Percentiles rank a stretch among this genome's conserved stretches.
These are phyloP conservation scores for Lasius platythorax DNA, from an alignment of 2,888 invertebrate species.

Conservation along the genomic window DNA sequence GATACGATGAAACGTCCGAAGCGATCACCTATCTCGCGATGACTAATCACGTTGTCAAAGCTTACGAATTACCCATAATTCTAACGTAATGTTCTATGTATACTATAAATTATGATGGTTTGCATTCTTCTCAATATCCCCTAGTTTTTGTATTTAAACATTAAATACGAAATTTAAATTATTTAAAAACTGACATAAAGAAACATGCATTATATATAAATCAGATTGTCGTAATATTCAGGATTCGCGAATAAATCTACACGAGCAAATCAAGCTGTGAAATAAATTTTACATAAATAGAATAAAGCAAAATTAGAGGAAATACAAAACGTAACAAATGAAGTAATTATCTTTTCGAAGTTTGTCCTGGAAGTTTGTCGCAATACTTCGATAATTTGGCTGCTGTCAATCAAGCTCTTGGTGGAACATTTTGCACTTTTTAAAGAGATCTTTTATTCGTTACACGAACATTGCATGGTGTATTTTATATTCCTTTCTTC, in stretches of 20 bases:
- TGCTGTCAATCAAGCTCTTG: slow-evolving; percentile 1
- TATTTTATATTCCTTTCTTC: neutral
- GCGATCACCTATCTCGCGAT: slow-evolving; percentile 4
- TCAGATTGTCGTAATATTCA: neutral
- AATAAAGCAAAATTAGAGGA: neutral
- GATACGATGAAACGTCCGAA: slow-evolving; percentile 22
- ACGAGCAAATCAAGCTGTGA: neutral
- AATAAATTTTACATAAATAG: neutral
- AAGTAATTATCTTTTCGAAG: slow-evolving; percentile 6
- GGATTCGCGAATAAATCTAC: neutral
- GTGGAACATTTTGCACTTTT: neutral
- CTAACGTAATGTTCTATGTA: neutral
- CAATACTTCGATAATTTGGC: slow-evolving; percentile 13
- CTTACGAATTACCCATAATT: slow-evolving; percentile 22
- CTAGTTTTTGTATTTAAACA: neutral
- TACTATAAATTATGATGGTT: neutral
- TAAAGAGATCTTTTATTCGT: neutral
- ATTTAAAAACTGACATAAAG: neutral
- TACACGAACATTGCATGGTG: neutral
- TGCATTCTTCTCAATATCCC: neutral
- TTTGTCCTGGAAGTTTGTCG: slow-evolving; percentile 18
- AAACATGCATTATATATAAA: neutral
- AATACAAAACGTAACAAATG: neutral
- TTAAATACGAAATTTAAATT: neutral
- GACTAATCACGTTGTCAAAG: neutral